Percentiles rank a stretch among this genome's conserved stretches.
Evolutionary conservation across 2,888 invertebrate species (phyloP).

Genomic region (Hydropsyche betteni): DNA sequence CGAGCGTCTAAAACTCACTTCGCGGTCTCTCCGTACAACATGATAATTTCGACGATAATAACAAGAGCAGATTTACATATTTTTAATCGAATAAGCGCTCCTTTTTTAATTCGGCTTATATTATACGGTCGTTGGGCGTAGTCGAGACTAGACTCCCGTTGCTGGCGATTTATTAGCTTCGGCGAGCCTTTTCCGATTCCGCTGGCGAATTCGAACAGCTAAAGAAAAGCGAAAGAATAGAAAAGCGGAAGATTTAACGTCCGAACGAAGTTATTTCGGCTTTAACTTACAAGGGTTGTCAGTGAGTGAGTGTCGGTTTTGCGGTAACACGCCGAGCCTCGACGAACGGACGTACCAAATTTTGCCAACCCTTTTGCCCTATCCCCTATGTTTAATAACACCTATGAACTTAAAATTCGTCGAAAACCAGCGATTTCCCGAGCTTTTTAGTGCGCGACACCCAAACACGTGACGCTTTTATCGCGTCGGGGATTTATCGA

Average conservation of each 20-base stretch:
- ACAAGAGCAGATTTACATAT: too few relatives aligned
- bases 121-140: too few relatives aligned
- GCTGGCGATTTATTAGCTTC: too few relatives aligned
- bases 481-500: background rate
- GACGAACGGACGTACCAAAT: background rate
- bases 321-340: slow-evolving; percentile 1
- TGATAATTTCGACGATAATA: too few relatives aligned
- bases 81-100: too few relatives aligned
- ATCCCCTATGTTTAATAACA: background rate
- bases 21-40: too few relatives aligned
- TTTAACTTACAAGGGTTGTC: slow-evolving; percentile 13
- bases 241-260: background rate
- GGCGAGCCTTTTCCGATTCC: too few relatives aligned
- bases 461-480: background rate
- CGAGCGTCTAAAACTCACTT: too few relatives aligned
- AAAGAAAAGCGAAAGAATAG: slow-evolving; percentile 14
- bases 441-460: background rate
- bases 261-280: slow-evolving; percentile 15
- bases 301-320: background rate
- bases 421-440: background rate
- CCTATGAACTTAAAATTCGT: background rate
- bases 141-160: too few relatives aligned
- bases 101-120: too few relatives aligned
- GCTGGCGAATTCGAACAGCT: too few relatives aligned
- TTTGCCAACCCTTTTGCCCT: background rate